Evolutionary conservation across 1,140 invertebrate genomes (phyloP), one percentile per base, ranked within the genome.

Genomic region (Anthonomus grandis): DNA sequence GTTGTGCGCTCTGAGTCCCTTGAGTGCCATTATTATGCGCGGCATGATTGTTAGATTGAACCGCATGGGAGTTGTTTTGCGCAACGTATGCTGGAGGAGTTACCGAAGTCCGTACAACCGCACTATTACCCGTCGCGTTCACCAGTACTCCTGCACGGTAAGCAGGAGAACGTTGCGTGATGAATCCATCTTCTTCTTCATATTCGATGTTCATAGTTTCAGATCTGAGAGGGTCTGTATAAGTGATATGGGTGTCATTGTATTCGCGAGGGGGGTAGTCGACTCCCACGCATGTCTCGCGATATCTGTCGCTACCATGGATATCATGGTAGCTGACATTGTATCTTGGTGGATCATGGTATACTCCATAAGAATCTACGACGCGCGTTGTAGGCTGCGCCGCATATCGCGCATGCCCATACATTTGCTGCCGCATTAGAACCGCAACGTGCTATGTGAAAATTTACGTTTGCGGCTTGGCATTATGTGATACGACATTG

Each of bases 101-200:
- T 15, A 34, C 52, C 9, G 47, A 57, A 23, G 38, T 24, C 19
- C 55, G 53, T 41, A 78, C 69, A 0, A 78, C 75, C 46, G 69
- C 73, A 3, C 70, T 77, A 52, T 79, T 75, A 3, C 77, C 76
- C 54, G 73, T 74, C 18, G 74, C 74, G 59, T 79, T 79, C 6
- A 80, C 78, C 8, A 81, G 73, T 8, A 80, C 76, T 4, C 78
- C 49, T 15, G 55, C 78, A 36, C 78, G 77, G 50, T 78, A 79
- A 0, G 71, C 72, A 21, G 54, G 78, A 74, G 45, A 74, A 70
- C 4, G 51, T 39, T 59, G 77, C 66, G 36, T 68, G 25, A 65
- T 74, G 17, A 75, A 62, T 27, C 79, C 79, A 12, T 77, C 78
- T 23, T 79, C 78, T 57, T 57, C 55, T 25, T 31, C 50, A 44